phyloP scores from a whole-genome alignment of 2,797 vertebrate genomes.

The Leptoclinus maculatus region DNA sequence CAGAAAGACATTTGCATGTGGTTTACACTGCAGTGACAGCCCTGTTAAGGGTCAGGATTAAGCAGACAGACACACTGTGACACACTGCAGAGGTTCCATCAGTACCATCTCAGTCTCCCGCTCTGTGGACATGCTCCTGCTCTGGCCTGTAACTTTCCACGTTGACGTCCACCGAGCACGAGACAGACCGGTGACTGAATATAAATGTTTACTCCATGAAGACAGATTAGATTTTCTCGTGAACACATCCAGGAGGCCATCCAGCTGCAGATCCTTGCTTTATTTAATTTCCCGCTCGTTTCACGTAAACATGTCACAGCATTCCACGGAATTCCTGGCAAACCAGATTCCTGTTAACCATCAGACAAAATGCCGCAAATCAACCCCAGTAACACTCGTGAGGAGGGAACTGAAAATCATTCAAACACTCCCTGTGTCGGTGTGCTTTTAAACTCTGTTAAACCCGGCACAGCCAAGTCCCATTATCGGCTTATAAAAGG shows the following conservation, averaged over 20 bases:
- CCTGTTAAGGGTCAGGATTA: slow-evolving; percentile 6
- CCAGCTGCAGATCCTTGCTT: slow-evolving; percentile 15
- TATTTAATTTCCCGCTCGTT: slow-evolving; percentile 36
- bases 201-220: slow-evolving; percentile 38
- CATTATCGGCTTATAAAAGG: slow-evolving; percentile 35
- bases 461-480: slow-evolving; percentile 7
- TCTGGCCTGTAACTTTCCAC: slow-evolving; percentile 17
- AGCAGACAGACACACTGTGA: background rate
- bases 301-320: slow-evolving; percentile 42
- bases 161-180: slow-evolving; percentile 18
- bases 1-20: background rate
- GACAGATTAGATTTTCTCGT: slow-evolving; percentile 17
- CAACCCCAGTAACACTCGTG: background rate
- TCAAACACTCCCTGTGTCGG: background rate
- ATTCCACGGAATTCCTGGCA: slow-evolving; percentile 39
- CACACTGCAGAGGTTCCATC: background rate
- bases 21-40: background rate
- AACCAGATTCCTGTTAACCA: slow-evolving; percentile 49
- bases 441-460: slow-evolving; percentile 23
- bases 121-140: background rate
- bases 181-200: slow-evolving; percentile 10
- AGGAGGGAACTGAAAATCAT: slow-evolving; percentile 4
- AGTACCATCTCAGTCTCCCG: background rate
- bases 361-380: slow-evolving; percentile 16
- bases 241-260: slow-evolving; percentile 26